Percentiles rank a stretch among this genome's conserved stretches.
Conservation (phyloP, 2,113 vertebrate species). For the Mus spicilegus region DNA sequence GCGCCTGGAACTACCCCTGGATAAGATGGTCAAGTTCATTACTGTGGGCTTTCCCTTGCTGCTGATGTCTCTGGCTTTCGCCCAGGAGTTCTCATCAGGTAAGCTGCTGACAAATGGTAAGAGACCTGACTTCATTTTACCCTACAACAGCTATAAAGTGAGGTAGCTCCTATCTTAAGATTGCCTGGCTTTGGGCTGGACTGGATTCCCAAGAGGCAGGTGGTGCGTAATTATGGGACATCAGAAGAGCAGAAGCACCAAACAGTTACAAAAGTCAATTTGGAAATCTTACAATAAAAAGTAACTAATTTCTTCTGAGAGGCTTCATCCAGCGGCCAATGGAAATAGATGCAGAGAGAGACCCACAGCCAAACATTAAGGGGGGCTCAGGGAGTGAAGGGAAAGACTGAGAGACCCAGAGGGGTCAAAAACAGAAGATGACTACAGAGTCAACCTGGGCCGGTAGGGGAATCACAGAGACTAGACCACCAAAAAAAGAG, state of each 20-base stretch:
- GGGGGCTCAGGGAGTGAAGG: too few species aligned
- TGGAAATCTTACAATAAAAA: conserved; percentile 3
- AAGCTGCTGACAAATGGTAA: conserved; percentile 69
- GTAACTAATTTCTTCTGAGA: background rate
- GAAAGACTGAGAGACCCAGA: too few species aligned
- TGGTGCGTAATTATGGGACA: background rate
- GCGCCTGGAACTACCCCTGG: conserved; percentile 94
- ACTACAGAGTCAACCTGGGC: too few species aligned
- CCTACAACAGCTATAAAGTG: background rate
- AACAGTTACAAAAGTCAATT: background rate
- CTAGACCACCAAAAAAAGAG: too few species aligned
- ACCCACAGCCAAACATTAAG: too few species aligned
- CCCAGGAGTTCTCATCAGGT: conserved; percentile 94
- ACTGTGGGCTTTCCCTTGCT: conserved; percentile 94
- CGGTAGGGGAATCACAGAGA: too few species aligned
- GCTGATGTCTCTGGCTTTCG: conserved; percentile 94
- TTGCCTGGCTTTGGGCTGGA: background rate
- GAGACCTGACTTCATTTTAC: background rate
- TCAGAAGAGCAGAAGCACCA: background rate
- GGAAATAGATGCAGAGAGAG: too few species aligned
- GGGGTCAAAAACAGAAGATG: too few species aligned
- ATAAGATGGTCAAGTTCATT: conserved; percentile 94
- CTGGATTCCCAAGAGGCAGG: background rate
- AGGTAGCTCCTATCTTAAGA: background rate
- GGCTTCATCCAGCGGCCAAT: too few species aligned